phyloP scores from a whole-genome alignment of 2,888 invertebrate species.

The Heliconius cydno region DNA sequence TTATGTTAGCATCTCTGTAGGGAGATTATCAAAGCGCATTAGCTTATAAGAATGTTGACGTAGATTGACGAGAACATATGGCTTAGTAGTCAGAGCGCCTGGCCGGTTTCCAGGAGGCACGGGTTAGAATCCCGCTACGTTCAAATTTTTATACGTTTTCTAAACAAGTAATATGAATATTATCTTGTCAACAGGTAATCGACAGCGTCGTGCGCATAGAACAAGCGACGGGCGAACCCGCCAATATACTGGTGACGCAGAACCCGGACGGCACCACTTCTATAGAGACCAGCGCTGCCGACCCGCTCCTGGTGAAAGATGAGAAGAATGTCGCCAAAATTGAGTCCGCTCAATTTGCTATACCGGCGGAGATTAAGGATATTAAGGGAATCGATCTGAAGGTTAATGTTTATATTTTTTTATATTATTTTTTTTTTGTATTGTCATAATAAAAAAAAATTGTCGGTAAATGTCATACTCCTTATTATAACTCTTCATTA shows the following conservation, averaged over 20 bases:
- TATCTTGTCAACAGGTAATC: constrained; percentile 63
- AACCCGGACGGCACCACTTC: constrained; percentile 81
- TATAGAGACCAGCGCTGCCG: constrained; percentile 75
- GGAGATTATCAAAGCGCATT: too few relatives aligned
- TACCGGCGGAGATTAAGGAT: constrained; percentile 79
- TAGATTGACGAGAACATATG: too few relatives aligned
- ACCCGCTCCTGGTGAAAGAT: constrained; percentile 81
- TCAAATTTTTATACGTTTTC: too few relatives aligned
- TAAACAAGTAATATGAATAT: too few relatives aligned
- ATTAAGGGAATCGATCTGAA: constrained; percentile 78
- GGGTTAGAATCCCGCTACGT: too few relatives aligned
- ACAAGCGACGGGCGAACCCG: constrained; percentile 79
- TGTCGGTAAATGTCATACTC: too few relatives aligned
- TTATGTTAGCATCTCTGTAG: too few relatives aligned
- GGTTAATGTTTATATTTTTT: constrained; percentile 53
- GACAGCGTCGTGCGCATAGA: constrained; percentile 81
- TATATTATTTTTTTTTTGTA: neutral
- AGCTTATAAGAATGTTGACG: too few relatives aligned
- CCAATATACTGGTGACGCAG: constrained; percentile 79
- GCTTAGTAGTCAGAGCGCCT: too few relatives aligned
- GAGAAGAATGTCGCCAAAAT: constrained; percentile 77
- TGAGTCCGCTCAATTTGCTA: constrained; percentile 76
- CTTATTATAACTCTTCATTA: too few relatives aligned
- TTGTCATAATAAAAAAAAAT: neutral
- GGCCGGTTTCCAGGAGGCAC: too few relatives aligned